A percentile compares a stretch with the other conserved stretches of the same genome.
Conservation (phyloP, 2,113 vertebrate genomes). For the Ellobius talpinus region DNA sequence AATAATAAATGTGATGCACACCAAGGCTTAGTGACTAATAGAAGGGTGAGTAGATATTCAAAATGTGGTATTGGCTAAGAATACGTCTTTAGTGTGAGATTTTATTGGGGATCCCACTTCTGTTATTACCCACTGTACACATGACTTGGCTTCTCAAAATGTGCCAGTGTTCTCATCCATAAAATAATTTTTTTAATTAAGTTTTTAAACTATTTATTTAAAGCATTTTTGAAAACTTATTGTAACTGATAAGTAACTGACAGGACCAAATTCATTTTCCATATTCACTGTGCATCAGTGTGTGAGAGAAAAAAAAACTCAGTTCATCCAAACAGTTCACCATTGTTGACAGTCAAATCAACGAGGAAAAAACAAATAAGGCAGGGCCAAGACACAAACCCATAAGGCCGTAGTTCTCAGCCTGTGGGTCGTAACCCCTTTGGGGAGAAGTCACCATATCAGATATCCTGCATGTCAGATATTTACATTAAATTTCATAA, state of each 20-base stretch:
- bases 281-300: neutral
- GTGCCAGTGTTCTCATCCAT: neutral
- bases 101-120: neutral
- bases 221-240: neutral
- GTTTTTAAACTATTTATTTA: constrained; percentile 16
- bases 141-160: neutral
- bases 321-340: neutral
- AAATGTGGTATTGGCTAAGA: neutral
- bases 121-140: neutral
- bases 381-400: neutral
- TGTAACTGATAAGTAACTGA: neutral
- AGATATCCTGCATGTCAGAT: neutral
- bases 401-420: neutral
- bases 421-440: neutral
- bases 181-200: constrained; percentile 13
- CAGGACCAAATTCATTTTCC: neutral
- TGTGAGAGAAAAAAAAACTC: neutral
- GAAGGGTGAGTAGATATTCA: neutral
- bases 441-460: too few species aligned
- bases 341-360: neutral
- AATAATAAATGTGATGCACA: neutral
- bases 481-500: neutral
- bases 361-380: neutral
- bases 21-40: neutral
- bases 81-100: neutral